These are phyloP conservation scores for Oryzias javanicus DNA, from an alignment of 2,113 vertebrate genomes.

Conservation along the genomic window DNA sequence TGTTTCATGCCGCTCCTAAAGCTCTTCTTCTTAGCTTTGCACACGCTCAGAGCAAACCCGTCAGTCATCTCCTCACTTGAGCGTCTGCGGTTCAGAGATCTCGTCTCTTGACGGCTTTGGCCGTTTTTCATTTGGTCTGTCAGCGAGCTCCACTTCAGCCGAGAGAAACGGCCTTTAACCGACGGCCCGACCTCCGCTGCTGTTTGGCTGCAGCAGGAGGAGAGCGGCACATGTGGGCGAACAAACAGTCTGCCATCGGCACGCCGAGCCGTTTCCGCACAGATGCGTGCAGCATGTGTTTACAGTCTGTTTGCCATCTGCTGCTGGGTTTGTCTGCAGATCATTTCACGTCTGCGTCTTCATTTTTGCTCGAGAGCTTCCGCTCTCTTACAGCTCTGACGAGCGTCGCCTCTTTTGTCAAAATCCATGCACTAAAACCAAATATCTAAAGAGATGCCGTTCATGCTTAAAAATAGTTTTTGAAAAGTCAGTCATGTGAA, in stretches of 20 bases:
- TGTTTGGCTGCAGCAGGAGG: background rate
- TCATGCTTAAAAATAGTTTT: no score
- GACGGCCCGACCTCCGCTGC: background rate
- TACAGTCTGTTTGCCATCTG: conserved; percentile 5
- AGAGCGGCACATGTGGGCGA: background rate
- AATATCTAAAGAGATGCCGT: no score
- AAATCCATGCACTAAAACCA: no score
- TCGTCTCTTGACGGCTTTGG: background rate
- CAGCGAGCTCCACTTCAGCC: background rate
- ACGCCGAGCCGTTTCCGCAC: background rate
- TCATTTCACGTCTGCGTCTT: no score
- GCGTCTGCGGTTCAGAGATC: background rate
- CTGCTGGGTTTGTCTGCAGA: conserved; percentile 3
- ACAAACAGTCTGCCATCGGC: conserved; percentile 1
- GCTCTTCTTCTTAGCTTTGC: no score
- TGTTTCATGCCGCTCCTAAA: no score
- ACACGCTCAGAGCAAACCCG: background rate
- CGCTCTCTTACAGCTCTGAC: no score
- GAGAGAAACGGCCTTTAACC: background rate
- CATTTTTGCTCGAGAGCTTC: no score
- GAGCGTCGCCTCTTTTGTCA: no score
- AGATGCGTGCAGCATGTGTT: background rate
- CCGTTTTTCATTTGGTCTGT: conserved; percentile 1
- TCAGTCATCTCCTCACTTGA: background rate
- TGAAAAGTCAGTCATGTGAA: no score